A percentile compares a stretch with the other conserved stretches of the same genome.
These are phyloP conservation scores for Troides oblongomaculatus DNA, from an alignment of 2,888 invertebrate species.

Conservation along the genomic window DNA sequence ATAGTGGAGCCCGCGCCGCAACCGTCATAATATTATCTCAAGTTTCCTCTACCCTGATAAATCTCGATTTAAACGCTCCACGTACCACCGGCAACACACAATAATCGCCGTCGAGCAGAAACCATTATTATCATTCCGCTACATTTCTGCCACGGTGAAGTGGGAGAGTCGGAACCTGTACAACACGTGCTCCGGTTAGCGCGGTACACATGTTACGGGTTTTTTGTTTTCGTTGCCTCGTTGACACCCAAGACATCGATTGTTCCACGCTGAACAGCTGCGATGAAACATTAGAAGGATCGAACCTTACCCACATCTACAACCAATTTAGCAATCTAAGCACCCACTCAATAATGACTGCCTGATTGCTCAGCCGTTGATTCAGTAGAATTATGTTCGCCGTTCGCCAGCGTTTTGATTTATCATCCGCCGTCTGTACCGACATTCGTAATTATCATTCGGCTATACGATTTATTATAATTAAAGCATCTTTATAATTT, in stretches of 20 bases:
- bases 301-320: constrained; percentile 46
- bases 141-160: constrained; percentile 22
- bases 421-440: constrained; percentile 51
- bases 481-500: constrained; percentile 40
- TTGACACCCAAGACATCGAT: constrained; percentile 64
- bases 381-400: constrained; percentile 66
- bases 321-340: constrained; percentile 60
- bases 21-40: constrained; percentile 40
- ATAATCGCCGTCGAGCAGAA: constrained; percentile 37
- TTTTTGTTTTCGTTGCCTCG: constrained; percentile 46
- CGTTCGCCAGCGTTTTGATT: constrained; percentile 65
- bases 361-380: constrained; percentile 64
- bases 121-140: neutral
- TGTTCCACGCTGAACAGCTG: constrained; percentile 63
- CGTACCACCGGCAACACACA: constrained; percentile 45
- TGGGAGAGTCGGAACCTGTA: constrained; percentile 45
- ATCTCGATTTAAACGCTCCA: constrained; percentile 54
- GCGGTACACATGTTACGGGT: constrained; percentile 63
- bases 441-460: constrained; percentile 56
- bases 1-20: constrained; percentile 48
- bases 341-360: constrained; percentile 68
- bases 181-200: constrained; percentile 56
- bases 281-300: constrained; percentile 59
- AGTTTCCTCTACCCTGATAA: constrained; percentile 45
- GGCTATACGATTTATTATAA: constrained; percentile 65